phyloP scores from a whole-genome alignment of 2,797 vertebrate genomes.

The Peromyscus attwateri region DNA sequence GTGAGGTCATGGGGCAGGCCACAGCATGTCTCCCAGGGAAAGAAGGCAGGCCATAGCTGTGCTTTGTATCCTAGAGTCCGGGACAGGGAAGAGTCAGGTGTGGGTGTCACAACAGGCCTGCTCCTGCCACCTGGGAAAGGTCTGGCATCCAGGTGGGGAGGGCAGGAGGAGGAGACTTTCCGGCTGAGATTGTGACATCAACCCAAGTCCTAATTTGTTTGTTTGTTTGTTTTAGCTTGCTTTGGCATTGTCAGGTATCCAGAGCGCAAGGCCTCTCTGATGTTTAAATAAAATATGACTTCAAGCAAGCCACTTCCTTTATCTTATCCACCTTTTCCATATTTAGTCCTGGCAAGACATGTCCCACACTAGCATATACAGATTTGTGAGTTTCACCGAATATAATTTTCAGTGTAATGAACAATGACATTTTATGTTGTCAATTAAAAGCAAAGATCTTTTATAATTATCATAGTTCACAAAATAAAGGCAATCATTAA shows the following conservation, averaged over 20 bases:
- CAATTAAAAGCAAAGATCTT: background rate
- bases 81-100: background rate
- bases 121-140: background rate
- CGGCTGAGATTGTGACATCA: background rate
- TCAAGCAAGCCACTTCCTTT: background rate
- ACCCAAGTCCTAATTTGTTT: background rate
- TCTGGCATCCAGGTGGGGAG: background rate
- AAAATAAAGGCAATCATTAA: conserved; percentile 1
- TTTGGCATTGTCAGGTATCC: background rate
- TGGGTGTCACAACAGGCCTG: background rate
- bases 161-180: background rate
- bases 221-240: background rate
- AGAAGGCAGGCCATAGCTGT: background rate
- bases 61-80: background rate
- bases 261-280: background rate
- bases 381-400: background rate
- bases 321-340: background rate
- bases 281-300: background rate
- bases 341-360: background rate
- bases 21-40: background rate
- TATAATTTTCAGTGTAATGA: background rate
- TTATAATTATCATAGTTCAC: background rate
- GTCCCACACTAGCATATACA: background rate
- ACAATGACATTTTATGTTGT: background rate
- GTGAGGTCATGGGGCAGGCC: background rate